Base-by-base conservation (phyloP, 2,888 invertebrate species). In the Hartigia nigra region DNA sequence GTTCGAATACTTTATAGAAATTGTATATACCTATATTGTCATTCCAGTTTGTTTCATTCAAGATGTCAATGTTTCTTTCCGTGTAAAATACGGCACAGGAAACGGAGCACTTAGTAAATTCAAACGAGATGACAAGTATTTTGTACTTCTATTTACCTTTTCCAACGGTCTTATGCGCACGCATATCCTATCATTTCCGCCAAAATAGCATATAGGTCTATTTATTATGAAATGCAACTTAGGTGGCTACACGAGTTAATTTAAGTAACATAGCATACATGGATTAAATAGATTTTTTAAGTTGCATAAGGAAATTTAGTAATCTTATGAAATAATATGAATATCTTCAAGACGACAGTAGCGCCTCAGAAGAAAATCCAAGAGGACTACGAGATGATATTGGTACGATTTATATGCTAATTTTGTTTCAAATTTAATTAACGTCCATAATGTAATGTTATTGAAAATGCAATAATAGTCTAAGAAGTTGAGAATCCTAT, bases 71-170 rank as follows among this genome's bases (percentile, higher is more conserved):
- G 12, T 23, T 9, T 74, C 12, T 76, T 39, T 31, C 34, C 34
- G 0, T 39, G 78, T 31, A 72, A 14, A 55, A 32, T 36, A 37
- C 76, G 3, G 12, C 34, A 32, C 32, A 78, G 36, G 1, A 78
- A 81, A 82, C 79, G 80, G 80, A 81, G 76, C 55, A 69, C 74
- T 76, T 34, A 14, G 70, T 79, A 70, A 39, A 78, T 80, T 81
- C 76, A 83, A 75, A 79, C 37, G 34, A 74, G 34, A 78, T 81
- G 81, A 82, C 80, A 79, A 79, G 36, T 77, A 72, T 78, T 74
- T 79, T 80, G 78, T 5, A 37, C 34, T 74, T 12, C 34, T 72
- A 72, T 72, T 72, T 72, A 72, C 34, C 12, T 72, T 55, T 72
- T 72, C 31, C 32, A 72, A 72, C 72, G 72, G 72, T 72, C 12